phyloP scores from a whole-genome alignment of 2,113 vertebrate genomes.

The Eretmochelys imbricata region DNA sequence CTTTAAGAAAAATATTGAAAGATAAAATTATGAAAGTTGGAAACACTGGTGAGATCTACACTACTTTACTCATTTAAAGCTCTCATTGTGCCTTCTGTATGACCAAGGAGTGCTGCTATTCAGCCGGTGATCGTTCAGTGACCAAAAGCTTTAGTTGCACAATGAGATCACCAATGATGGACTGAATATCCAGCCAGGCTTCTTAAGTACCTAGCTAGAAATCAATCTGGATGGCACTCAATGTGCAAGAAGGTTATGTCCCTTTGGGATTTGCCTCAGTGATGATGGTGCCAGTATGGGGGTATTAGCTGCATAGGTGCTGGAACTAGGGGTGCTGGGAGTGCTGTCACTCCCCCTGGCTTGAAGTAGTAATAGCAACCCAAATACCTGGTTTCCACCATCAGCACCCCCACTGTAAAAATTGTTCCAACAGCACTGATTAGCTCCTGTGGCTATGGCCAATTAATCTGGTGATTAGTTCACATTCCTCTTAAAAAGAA shows the following conservation, averaged over 20 bases:
- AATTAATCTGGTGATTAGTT: constrained; percentile 16
- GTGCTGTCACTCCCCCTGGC: neutral
- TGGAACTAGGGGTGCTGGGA: neutral
- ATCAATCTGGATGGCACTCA: neutral
- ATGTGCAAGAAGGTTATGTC: neutral
- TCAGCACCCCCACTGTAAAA: neutral
- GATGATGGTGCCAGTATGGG: neutral
- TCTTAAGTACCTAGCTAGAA: neutral
- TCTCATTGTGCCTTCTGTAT: neutral
- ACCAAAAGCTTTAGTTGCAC: neutral
- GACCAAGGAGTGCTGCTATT: neutral
- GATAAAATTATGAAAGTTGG: neutral
- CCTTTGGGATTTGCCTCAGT: neutral
- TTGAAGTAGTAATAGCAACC: neutral
- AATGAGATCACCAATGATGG: neutral
- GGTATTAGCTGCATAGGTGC: neutral
- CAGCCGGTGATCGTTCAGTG: neutral
- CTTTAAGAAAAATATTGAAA: neutral
- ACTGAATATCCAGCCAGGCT: neutral
- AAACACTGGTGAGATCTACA: neutral
- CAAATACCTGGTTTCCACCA: neutral
- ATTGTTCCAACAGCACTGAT: neutral
- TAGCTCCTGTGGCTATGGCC: neutral
- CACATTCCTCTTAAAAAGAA: neutral
- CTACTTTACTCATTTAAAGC: neutral